A percentile compares a stretch with the other conserved stretches of the same genome.
Conservation (phyloP, 1,140 invertebrate species). For the Pseudomyrmex pallidus region DNA sequence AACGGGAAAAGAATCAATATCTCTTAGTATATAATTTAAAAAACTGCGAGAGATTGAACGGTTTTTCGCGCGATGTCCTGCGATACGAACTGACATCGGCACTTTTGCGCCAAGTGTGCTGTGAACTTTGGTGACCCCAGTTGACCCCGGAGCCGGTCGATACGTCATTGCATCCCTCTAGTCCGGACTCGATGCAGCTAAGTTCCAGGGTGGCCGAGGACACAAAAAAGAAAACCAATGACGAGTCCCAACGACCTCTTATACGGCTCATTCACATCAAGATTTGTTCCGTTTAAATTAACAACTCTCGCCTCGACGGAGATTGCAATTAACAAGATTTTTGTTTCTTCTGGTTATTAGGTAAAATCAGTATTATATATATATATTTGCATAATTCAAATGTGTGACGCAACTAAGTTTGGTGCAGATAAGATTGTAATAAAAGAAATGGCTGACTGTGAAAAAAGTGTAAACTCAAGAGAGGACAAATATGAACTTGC, state of each 20-base stretch:
- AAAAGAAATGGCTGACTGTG: too few species aligned
- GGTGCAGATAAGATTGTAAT: too few species aligned
- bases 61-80: constrained; percentile 13
- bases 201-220: constrained; percentile 48
- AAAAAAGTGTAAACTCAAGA: background rate
- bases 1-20: background rate
- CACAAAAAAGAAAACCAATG: background rate
- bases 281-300: background rate
- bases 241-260: background rate
- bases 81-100: constrained; percentile 24
- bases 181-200: constrained; percentile 60
- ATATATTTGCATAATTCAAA: too few species aligned
- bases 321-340: too few species aligned
- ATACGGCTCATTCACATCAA: background rate
- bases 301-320: background rate
- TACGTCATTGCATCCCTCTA: constrained; percentile 79
- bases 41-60: background rate
- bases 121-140: constrained; percentile 84
- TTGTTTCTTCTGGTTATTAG: too few species aligned
- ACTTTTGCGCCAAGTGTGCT: constrained; percentile 77
- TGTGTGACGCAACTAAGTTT: too few species aligned
- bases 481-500: background rate
- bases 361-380: too few species aligned
- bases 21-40: background rate
- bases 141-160: constrained; percentile 82